Evolutionary conservation across 1,140 invertebrate species (phyloP).

Genomic region (Grapholita molesta): DNA sequence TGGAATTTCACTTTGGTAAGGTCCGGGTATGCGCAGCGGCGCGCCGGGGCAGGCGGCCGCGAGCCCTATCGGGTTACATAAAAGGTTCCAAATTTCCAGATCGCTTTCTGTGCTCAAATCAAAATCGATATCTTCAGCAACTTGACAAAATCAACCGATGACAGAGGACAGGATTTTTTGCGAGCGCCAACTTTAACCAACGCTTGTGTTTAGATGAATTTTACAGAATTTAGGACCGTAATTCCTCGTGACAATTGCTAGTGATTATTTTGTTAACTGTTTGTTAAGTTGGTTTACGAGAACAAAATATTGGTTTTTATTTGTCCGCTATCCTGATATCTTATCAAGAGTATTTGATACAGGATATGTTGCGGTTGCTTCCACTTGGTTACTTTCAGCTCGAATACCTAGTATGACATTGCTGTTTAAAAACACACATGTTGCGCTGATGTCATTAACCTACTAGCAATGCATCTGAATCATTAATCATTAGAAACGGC

Average conservation of each 20-base stretch:
- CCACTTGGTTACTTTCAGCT: constrained; percentile 39
- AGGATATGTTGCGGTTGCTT: constrained; percentile 47
- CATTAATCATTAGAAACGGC: neutral
- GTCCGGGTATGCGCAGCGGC: neutral
- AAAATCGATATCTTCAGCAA: constrained; percentile 65
- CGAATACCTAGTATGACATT: neutral
- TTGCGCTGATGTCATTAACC: neutral
- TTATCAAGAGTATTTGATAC: constrained; percentile 56
- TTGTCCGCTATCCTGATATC: constrained; percentile 43
- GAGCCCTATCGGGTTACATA: constrained; percentile 66
- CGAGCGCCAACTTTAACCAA: constrained; percentile 3
- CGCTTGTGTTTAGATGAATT: neutral
- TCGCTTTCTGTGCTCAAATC: constrained; percentile 68
- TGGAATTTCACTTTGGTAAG: constrained; percentile 12
- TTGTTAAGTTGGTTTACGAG: constrained; percentile 32
- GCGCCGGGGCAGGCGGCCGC: constrained; percentile 24
- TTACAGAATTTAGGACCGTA: constrained; percentile 21
- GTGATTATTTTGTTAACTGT: constrained; percentile 22
- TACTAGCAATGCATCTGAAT: neutral
- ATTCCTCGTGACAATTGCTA: constrained; percentile 2
- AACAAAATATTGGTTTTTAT: constrained; percentile 59
- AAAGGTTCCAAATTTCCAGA: constrained; percentile 59
- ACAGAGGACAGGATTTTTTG: constrained; percentile 33
- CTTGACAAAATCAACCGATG: constrained; percentile 64
- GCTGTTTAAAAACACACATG: neutral